Evolutionary conservation across 2,888 invertebrate genomes (phyloP), one percentile per base, ranked within the genome.

Genomic region (Melanophora roralis): DNA sequence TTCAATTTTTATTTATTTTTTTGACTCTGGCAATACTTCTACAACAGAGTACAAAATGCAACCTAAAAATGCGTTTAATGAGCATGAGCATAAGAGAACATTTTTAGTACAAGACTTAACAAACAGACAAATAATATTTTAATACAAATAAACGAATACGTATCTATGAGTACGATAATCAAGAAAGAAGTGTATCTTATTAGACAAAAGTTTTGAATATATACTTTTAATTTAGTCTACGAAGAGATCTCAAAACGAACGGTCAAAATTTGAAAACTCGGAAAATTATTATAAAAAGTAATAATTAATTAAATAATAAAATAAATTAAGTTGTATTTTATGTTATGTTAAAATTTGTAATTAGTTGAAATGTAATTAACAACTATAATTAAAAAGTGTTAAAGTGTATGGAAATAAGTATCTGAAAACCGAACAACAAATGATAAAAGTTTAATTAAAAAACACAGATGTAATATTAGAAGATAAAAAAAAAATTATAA

Each of bases 171-270:
- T 57, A 32, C 16, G 27, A 9, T 11, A 45, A 40, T 32, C 45
- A 64, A 32, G 16, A 64, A 71, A 64, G 49, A 71, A 77, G 69
- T 76, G 62, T 72, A 68, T 80, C 76, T 80, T 73, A 80, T 80
- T 80, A 76, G 80, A 76, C 76, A 62, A 73, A 76, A 74, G 59
- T 47, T 80, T 73, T 38, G 51, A 73, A 51, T n/a, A 64, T 23
- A 76, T 27, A 5, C 6, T 27, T 57, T 67, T 80, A 73, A 73
- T 68, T 76, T 64, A 80, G 80, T 80, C 76, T 68, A 76, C 80
- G 72, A 76, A 76, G 76, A 80, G 80, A 72, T 73, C 68, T 80
- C 68, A 80, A 76, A 80, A 76, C 80, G 80, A 80, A 73, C 76
- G 80, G 80, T 76, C 57, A 57, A 51, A 68, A 49, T 57, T 55